A percentile compares a stretch with the other conserved stretches of the same genome.
These are phyloP conservation scores for Pterocles gutturalis DNA, from an alignment of 2,113 vertebrate genomes.

Conservation along the genomic window DNA sequence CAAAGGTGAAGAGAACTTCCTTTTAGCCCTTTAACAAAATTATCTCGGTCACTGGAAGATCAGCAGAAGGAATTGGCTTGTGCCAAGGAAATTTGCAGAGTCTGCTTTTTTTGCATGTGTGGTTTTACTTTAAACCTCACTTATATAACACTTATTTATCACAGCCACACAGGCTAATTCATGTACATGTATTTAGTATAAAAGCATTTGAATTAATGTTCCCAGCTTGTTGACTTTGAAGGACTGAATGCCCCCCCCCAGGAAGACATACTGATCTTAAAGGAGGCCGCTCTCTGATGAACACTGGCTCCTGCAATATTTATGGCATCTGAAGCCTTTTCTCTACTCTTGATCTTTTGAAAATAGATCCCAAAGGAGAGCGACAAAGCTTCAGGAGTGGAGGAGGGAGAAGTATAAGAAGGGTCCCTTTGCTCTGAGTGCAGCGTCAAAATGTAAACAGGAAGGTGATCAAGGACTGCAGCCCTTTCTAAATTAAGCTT, in stretches of 20 bases:
- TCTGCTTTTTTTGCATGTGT: background rate
- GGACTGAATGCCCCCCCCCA: constrained; percentile 46
- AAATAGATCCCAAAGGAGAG: constrained; percentile 73
- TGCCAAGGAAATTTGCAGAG: background rate
- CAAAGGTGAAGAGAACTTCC: constrained; percentile 45
- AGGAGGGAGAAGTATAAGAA: constrained; percentile 42
- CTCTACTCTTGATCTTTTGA: constrained; percentile 75
- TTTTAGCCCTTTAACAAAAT: constrained; percentile 45
- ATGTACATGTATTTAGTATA: constrained; percentile 60
- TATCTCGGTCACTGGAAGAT: constrained; percentile 10
- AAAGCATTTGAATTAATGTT: constrained; percentile 66
- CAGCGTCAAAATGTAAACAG: constrained; percentile 69
- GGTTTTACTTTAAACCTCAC: constrained; percentile 21
- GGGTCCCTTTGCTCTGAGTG: constrained; percentile 28
- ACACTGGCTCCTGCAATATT: constrained; percentile 74
- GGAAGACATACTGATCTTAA: constrained; percentile 72
- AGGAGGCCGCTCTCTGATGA: constrained; percentile 68
- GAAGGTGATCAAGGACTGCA: constrained; percentile 65
- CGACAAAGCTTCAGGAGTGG: constrained; percentile 56
- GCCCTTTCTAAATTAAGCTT: constrained; percentile 66
- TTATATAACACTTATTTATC: constrained; percentile 51
- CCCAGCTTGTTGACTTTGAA: constrained; percentile 73
- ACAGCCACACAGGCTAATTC: background rate
- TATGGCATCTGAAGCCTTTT: constrained; percentile 75
- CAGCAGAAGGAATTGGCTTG: background rate